These are phyloP conservation scores for Mormyrops attenuatus DNA, from an alignment of 2,797 vertebrate genomes.

Conservation along the genomic window DNA sequence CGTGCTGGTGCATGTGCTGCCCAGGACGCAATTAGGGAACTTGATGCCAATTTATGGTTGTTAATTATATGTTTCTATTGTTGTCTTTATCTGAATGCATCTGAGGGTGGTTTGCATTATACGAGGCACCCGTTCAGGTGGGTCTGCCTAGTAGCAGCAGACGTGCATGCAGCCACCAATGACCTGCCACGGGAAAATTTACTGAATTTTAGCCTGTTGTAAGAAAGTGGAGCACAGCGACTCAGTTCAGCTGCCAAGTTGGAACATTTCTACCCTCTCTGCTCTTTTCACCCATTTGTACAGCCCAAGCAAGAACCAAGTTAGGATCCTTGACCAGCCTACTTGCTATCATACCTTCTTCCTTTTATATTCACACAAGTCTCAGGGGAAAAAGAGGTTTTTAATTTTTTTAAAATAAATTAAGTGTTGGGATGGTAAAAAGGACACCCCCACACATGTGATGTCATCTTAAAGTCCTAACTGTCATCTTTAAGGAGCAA, in stretches of 20 bases:
- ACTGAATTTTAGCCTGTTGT: not conserved
- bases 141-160: not conserved
- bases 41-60: not conserved
- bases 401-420: not conserved
- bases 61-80: constrained; percentile 9
- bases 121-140: not conserved
- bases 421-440: not conserved
- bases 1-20: not conserved
- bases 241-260: not conserved
- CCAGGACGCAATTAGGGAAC: not conserved
- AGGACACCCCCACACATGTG: no score
- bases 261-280: not conserved
- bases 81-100: not conserved
- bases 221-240: not conserved
- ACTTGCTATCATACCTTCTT: not conserved
- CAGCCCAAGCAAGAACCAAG: not conserved
- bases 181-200: not conserved
- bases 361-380: not conserved
- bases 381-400: not conserved
- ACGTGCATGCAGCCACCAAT: not conserved
- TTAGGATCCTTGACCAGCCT: not conserved
- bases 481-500: not conserved
- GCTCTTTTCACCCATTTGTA: not conserved
- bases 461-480: not conserved
- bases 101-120: not conserved